These are phyloP conservation scores for Sebastiscus albofasciatus DNA, from an alignment of 2,797 vertebrate species.

Conservation along the genomic window DNA sequence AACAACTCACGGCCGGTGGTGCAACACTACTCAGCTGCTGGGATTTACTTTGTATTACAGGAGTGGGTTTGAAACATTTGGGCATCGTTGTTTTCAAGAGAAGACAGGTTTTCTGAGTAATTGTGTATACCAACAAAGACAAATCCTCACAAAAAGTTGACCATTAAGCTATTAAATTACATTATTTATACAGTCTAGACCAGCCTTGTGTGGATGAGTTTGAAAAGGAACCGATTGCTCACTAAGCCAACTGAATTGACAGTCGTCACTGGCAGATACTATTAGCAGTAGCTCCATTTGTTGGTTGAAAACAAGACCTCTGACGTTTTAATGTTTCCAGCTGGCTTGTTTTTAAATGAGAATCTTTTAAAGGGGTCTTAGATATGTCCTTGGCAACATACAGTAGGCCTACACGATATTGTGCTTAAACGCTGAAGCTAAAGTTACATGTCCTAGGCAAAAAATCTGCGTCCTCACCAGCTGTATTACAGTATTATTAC, in stretches of 20 bases:
- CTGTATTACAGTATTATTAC: background rate
- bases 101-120: background rate
- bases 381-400: background rate
- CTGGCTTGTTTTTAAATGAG: background rate
- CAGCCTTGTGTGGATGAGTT: background rate
- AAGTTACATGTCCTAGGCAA: background rate
- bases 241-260: background rate
- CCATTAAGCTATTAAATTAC: background rate
- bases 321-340: background rate
- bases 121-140: background rate
- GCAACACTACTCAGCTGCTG: conserved; percentile 43
- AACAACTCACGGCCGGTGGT: conserved; percentile 78
- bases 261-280: background rate
- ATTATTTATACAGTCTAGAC: background rate
- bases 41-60: conserved; percentile 45
- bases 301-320: background rate
- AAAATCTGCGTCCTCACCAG: background rate
- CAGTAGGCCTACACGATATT: background rate
- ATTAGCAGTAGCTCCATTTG: no score
- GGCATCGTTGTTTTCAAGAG: background rate
- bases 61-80: conserved; percentile 25
- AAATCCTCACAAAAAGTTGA: background rate
- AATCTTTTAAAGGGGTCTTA: background rate
- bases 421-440: background rate
- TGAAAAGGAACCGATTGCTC: background rate